These are phyloP conservation scores for Protula sp. DNA, from an alignment of 2,888 invertebrate genomes.

Conservation along the genomic window DNA sequence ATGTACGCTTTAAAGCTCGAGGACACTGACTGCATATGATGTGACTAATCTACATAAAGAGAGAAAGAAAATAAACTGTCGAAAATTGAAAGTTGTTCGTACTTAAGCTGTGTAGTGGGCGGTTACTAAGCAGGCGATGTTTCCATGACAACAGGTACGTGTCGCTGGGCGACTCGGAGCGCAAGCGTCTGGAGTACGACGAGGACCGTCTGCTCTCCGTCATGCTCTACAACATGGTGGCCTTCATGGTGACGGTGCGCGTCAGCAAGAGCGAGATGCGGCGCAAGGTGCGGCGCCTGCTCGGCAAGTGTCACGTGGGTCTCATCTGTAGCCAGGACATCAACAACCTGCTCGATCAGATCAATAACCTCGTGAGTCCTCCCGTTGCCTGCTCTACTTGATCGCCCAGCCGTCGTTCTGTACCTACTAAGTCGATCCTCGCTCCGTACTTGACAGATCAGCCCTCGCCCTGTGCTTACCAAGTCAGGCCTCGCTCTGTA, in stretches of 20 bases:
- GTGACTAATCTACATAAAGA: too few relatives aligned
- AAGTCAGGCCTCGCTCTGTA: too few relatives aligned
- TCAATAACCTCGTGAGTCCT: constrained; percentile 78
- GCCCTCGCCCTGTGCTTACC: too few relatives aligned
- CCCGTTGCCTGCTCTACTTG: neutral
- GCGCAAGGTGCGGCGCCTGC: constrained; percentile 67
- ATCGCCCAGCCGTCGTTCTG: too few relatives aligned
- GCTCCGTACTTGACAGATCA: too few relatives aligned
- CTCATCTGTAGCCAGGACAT: constrained; percentile 96
- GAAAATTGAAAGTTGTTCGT: too few relatives aligned
- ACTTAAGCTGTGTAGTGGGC: too few relatives aligned
- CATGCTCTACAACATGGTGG: constrained; percentile 91
- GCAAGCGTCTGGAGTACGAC: constrained; percentile 91
- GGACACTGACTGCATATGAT: too few relatives aligned
- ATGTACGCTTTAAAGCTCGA: too few relatives aligned
- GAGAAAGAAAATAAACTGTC: too few relatives aligned
- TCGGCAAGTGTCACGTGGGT: constrained; percentile 98
- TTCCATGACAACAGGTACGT: constrained; percentile 81
- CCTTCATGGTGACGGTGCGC: constrained; percentile 88
- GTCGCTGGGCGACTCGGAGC: constrained; percentile 70
- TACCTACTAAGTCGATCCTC: too few relatives aligned
- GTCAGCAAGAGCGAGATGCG: constrained; percentile 68
- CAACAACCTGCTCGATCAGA: constrained; percentile 89
- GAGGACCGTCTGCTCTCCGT: constrained; percentile 93
- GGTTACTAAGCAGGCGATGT: too few relatives aligned